Base-by-base conservation (phyloP, 1,140 invertebrate genomes). In the Chironomus tepperi region DNA sequence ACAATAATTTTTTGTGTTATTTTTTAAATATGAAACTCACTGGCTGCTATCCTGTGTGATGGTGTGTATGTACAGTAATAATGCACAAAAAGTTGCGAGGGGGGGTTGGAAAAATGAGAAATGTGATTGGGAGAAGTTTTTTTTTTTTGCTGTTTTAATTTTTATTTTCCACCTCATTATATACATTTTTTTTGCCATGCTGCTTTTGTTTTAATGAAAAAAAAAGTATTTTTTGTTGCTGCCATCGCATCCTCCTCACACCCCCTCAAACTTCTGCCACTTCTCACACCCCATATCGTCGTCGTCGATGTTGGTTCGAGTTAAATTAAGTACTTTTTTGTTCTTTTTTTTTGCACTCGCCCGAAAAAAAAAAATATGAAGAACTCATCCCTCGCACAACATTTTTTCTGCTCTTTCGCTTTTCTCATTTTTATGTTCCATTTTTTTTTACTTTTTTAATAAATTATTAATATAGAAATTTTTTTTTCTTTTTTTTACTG, bases 261-360 rank as follows among this genome's bases (percentile, higher is more conserved):
- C 47, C 10, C 65, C n/a, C 16, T 19, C 65, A n/a, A n/a, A n/a
- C n/a, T n/a, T n/a, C n/a, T 15, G 16, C 65, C 65, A 70, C 16
- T 9, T 18, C 65, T 70, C 65, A 70, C 65, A 18, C 24, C n/a
- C n/a, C 24, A 34, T 34, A 34, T 21, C 19, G 16, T 70, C 65
- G 16, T 57, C 9, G 47, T 57, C 2, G 10, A 57, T 34, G n/a
- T 57, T n/a, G 9, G 10, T 21, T 21, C 19, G 65, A 70, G 65
- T 70, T 70, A 70, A 70, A 70, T 70, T 70, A 70, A 70, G 65
- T 70, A 70, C 65, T 70, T 70, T 70, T 70, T 70, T 70, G 65
- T 70, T 70, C 65, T 70, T 70, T 18, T 70, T n/a, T 70, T 70
- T 15, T 57, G 47, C 47, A 57, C 47, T 57, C 47, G n/a, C 47